These are phyloP conservation scores for Phalanger gymnotis DNA, from an alignment of 2,797 vertebrate genomes.

Conservation along the genomic window DNA sequence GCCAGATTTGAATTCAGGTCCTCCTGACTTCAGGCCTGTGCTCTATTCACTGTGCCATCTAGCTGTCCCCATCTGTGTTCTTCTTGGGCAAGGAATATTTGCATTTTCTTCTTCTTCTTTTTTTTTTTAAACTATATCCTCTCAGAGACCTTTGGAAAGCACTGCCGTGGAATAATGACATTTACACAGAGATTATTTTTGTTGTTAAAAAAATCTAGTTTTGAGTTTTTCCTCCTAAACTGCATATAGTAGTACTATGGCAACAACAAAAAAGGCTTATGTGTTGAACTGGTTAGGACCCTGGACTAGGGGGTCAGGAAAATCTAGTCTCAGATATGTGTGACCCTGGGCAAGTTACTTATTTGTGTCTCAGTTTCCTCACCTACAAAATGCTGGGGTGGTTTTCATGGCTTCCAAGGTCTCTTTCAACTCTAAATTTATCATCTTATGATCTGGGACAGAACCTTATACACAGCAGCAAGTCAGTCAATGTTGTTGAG, in stretches of 20 bases:
- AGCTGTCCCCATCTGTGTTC: no score
- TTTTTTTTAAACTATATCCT: neutral
- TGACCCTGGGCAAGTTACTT: neutral
- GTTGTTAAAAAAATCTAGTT: neutral
- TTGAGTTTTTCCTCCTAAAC: neutral
- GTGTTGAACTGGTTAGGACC: neutral
- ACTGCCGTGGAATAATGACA: neutral
- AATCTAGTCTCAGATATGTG: neutral
- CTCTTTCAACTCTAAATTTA: neutral
- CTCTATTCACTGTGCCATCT: no score
- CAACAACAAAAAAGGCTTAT: neutral
- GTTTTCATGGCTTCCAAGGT: neutral
- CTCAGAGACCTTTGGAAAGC: neutral
- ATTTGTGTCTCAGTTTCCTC: neutral
- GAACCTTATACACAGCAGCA: neutral
- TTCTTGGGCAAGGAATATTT: no score
- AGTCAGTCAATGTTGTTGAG: neutral
- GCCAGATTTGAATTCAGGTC: no score
- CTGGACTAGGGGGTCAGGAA: neutral
- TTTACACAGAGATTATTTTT: neutral
- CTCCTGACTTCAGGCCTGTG: no score
- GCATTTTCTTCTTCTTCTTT: no score
- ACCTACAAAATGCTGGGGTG: neutral
- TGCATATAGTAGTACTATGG: neutral
- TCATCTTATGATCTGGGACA: neutral